Percentiles rank a stretch among this genome's conserved stretches.
phyloP scores from a whole-genome alignment of 2,113 vertebrate genomes.

The Etia nguti region DNA sequence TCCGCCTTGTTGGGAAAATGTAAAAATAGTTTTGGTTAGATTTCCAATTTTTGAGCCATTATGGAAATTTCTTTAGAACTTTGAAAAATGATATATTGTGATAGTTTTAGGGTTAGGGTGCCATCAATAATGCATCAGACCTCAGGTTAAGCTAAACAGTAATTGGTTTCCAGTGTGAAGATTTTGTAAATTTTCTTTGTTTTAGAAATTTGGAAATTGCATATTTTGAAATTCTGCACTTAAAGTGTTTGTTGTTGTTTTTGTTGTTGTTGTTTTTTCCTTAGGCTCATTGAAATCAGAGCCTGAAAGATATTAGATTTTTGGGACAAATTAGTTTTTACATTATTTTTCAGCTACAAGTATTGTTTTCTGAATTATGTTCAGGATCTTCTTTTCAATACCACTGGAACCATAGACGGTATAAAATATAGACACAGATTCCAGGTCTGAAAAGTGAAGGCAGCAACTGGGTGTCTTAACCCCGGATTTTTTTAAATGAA shows the following conservation, averaged over 20 bases:
- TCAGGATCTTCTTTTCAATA: neutral
- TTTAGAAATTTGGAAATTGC: neutral
- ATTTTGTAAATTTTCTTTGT: neutral
- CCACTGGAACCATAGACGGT: neutral
- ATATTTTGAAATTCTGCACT: neutral
- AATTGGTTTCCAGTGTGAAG: neutral
- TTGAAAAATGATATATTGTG: neutral
- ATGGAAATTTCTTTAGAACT: neutral
- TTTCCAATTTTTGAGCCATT: neutral
- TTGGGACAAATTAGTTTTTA: neutral
- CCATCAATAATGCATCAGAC: neutral
- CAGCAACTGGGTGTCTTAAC: accelerated
- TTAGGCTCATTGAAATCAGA: neutral
- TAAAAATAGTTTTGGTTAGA: neutral
- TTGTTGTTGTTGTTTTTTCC: neutral
- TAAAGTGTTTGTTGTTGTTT: neutral
- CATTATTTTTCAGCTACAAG: neutral
- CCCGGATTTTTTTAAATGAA: no score
- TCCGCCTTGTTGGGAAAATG: neutral
- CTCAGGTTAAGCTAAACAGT: neutral
- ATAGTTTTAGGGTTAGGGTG: neutral
- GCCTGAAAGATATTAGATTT: neutral
- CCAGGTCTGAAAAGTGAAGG: neutral
- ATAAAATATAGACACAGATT: neutral
- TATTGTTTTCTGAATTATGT: accelerated